phyloP scores from a whole-genome alignment of 1,140 invertebrate genomes.

The Panulirus ornatus region DNA sequence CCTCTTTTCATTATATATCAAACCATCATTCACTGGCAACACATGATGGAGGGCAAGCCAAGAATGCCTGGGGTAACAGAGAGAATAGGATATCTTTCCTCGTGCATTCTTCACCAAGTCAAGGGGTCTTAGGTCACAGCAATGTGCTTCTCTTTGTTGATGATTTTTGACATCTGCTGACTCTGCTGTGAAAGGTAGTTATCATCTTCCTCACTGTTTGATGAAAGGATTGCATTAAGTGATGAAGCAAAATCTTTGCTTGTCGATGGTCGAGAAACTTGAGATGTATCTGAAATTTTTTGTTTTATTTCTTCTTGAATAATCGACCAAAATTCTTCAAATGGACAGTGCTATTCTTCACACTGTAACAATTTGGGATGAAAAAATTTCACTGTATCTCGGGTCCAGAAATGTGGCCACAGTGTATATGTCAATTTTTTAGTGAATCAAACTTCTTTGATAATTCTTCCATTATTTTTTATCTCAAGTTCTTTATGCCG shows the following conservation, averaged over 20 bases:
- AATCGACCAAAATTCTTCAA: background rate
- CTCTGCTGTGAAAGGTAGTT: too few relatives aligned
- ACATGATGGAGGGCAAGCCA: too few relatives aligned
- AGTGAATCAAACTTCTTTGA: background rate
- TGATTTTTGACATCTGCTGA: too few relatives aligned
- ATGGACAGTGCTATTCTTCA: background rate
- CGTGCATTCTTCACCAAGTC: background rate
- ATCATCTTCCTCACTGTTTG: too few relatives aligned
- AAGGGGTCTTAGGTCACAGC: too few relatives aligned
- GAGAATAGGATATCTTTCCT: background rate
- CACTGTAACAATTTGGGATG: slow-evolving; percentile 1
- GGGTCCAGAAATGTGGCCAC: slow-evolving; percentile 19
- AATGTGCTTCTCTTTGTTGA: background rate
- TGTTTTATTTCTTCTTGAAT: background rate
- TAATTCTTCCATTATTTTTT: background rate
- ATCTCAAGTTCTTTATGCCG: background rate
- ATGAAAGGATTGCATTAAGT: background rate
- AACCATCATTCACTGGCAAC: background rate
- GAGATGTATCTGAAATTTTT: background rate
- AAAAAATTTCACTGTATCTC: slow-evolving; percentile 16
- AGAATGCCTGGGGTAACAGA: too few relatives aligned
- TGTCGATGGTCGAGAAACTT: too few relatives aligned
- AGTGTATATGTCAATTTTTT: background rate
- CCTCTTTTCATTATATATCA: background rate
- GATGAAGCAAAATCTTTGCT: background rate